Percentiles rank a stretch among this genome's conserved stretches.
phyloP scores from a whole-genome alignment of 2,113 vertebrate genomes.

The Bostrychus sinensis region DNA sequence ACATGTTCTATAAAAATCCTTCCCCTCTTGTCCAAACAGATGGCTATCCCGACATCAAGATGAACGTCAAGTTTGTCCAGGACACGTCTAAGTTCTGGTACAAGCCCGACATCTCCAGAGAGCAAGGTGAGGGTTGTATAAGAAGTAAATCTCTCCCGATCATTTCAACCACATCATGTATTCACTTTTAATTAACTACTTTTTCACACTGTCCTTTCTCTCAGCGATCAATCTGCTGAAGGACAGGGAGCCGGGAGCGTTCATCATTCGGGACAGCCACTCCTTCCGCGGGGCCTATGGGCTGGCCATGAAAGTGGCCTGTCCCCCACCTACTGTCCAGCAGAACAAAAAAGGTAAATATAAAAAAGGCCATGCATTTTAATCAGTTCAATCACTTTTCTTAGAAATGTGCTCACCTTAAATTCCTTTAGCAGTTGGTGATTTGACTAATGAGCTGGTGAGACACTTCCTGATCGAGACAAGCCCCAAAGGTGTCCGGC shows the following conservation, averaged over 20 bases:
- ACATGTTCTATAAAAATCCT: neutral
- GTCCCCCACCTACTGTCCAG: conserved; percentile 90
- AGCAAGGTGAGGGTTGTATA: conserved; percentile 84
- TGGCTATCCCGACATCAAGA: conserved; percentile 90
- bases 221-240: conserved; percentile 91
- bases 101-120: conserved; percentile 95
- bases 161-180: neutral
- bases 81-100: conserved; percentile 99
- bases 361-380: too few relatives aligned
- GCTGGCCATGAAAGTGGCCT: conserved; percentile 96
- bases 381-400: neutral
- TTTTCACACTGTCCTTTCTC: neutral
- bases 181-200: neutral
- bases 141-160: neutral
- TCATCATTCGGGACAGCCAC: conserved; percentile 96
- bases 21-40: conserved; percentile 74
- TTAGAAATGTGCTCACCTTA: neutral
- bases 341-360: conserved; percentile 92
- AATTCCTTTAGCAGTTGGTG: conserved; percentile 73
- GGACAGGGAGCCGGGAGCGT: conserved; percentile 93
- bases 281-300: conserved; percentile 97
- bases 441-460: conserved; percentile 91
- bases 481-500: conserved; percentile 91
- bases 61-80: conserved; percentile 97
- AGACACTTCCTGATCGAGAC: conserved; percentile 98